Percentiles rank a stretch among this genome's conserved stretches.
Conservation (phyloP, 2,113 vertebrate genomes). For the Ailurus styani region DNA sequence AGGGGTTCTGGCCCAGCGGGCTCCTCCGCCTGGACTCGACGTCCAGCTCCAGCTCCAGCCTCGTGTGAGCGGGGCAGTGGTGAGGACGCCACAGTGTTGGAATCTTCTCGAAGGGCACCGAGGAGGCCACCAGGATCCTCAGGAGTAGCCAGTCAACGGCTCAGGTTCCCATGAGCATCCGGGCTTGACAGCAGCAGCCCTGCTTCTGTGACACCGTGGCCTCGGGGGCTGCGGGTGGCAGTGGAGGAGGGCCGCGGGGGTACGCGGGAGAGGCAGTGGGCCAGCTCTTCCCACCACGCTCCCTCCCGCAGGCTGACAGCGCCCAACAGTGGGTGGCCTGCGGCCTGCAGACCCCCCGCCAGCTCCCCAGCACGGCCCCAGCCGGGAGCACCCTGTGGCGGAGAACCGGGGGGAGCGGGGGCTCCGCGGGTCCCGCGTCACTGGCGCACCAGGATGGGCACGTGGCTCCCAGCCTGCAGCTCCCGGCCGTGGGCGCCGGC, state of each 20-base stretch:
- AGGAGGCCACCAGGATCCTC: neutral
- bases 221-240: neutral
- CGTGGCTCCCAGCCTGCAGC: neutral
- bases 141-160: neutral
- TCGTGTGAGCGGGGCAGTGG: neutral
- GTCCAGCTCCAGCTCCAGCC: neutral
- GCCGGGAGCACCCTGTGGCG: neutral
- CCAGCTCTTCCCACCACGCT: rapidly evolving
- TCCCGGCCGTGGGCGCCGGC: rapidly evolving
- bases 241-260: neutral
- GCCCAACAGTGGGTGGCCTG: neutral
- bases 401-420: no score
- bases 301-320: neutral
- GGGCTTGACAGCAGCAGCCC: neutral
- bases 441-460: neutral
- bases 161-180: neutral
- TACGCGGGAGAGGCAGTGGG: neutral
- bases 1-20: neutral
- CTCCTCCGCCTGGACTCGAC: neutral
- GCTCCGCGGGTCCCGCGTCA: neutral
- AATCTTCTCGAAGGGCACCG: neutral
- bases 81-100: neutral
- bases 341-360: neutral
- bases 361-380: neutral
- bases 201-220: neutral